Percentiles rank a stretch among this genome's conserved stretches.
phyloP scores from a whole-genome alignment of 1,140 invertebrate species.

The Eriocheir sinensis region DNA sequence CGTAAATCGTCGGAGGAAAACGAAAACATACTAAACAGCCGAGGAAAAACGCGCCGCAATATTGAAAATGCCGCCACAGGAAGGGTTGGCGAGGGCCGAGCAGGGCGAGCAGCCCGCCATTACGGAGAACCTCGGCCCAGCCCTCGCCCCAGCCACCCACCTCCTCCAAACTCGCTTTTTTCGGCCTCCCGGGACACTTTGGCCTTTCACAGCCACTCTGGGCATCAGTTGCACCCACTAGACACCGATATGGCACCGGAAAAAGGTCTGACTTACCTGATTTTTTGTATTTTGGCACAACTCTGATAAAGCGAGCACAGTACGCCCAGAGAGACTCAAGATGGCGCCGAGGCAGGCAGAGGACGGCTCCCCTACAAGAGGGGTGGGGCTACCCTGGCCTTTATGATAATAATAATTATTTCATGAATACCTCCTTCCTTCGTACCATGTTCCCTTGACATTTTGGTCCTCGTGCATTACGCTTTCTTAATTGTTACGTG shows the following conservation, averaged over 20 bases:
- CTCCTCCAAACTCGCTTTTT: neutral
- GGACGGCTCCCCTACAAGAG: conserved; percentile 56
- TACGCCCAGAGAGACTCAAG: conserved; percentile 64
- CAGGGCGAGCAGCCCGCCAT: conserved; percentile 54
- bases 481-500: conserved; percentile 3
- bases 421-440: conserved; percentile 64
- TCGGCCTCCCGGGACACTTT: neutral
- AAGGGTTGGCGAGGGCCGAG: neutral
- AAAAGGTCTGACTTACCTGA: conserved; percentile 37
- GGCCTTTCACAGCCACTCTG: conserved; percentile 30
- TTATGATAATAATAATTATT: conserved; percentile 76
- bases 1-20: neutral
- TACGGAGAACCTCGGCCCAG: conserved; percentile 58
- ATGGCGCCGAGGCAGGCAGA: conserved; percentile 67
- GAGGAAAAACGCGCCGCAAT: no score
- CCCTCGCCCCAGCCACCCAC: neutral
- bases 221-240: conserved; percentile 43
- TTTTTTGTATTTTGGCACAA: conserved; percentile 65
- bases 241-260: conserved; percentile 37
- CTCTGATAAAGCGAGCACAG: conserved; percentile 58
- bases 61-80: neutral
- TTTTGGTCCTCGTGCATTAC: conserved; percentile 47
- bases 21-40: neutral
- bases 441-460: conserved; percentile 32
- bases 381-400: conserved; percentile 70